phyloP scores from a whole-genome alignment of 2,797 vertebrate genomes.

The Crypturellus tataupa region DNA sequence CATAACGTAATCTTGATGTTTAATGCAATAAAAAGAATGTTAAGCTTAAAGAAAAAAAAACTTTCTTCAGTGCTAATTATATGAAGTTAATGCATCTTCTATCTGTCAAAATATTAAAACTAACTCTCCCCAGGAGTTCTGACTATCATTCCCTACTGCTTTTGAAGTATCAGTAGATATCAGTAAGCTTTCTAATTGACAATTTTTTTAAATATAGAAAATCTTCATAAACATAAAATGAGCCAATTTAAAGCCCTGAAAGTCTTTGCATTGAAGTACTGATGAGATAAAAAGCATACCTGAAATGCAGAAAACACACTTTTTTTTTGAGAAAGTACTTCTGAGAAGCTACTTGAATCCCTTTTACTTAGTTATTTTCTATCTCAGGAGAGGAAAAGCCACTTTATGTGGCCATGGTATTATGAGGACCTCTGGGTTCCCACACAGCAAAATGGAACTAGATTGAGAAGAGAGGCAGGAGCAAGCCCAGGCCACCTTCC shows the following conservation, averaged over 20 bases:
- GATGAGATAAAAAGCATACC: conserved; percentile 38
- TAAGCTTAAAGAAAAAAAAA: conserved; percentile 6
- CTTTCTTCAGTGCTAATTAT: background rate
- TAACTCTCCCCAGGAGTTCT: conserved; percentile 10
- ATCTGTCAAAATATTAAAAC: conserved; percentile 40
- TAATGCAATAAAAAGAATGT: conserved; percentile 2
- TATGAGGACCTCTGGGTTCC: background rate
- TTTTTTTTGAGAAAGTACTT: background rate
- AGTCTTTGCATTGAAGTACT: conserved; percentile 35
- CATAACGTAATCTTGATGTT: background rate
- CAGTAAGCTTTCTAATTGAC: conserved; percentile 40
- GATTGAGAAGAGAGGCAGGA: background rate
- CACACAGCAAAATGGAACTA: background rate
- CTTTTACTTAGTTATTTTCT: conserved; percentile 1
- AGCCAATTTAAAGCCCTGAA: conserved; percentile 45
- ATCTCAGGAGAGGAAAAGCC: background rate
- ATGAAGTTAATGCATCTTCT: conserved; percentile 32
- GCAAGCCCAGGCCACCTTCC: background rate
- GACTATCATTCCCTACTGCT: conserved; percentile 15
- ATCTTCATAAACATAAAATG: conserved; percentile 58
- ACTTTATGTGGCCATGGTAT: background rate
- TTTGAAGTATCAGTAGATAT: conserved; percentile 51
- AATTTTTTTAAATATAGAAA: background rate
- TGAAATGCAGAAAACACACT: background rate
- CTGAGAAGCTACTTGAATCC: background rate